Percentiles rank a stretch among this genome's conserved stretches.
Evolutionary conservation across 1,140 invertebrate species (phyloP).

Genomic region (Adelges cooleyi): DNA sequence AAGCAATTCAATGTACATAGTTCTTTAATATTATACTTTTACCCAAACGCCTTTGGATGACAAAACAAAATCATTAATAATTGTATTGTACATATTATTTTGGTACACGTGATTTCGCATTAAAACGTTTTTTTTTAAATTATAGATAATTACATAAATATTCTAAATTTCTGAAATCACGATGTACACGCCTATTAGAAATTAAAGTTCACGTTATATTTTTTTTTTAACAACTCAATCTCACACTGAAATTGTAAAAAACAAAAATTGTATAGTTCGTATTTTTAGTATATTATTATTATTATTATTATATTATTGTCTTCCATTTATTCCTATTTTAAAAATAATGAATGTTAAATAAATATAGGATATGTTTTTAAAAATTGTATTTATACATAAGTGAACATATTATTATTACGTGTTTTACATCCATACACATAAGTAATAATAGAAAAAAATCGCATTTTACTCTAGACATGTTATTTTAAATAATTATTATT

Average conservation of each 20-base stretch:
- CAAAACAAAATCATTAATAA: background rate
- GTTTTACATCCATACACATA: background rate
- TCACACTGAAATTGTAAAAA: background rate
- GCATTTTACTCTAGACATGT: conserved; percentile 24
- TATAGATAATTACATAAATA: background rate
- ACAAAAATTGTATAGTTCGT: conserved; percentile 10
- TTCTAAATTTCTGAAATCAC: conserved; percentile 21
- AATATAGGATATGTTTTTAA: conserved; percentile 27
- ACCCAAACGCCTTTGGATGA: background rate
- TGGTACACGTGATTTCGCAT: background rate
- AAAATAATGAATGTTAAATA: conserved; percentile 7
- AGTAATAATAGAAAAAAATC: background rate
- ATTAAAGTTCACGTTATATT: conserved; percentile 22
- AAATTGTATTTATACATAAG: conserved; percentile 12
- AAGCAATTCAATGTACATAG: conserved; percentile 17
- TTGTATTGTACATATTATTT: conserved; percentile 1
- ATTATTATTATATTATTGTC: conserved; percentile 23
- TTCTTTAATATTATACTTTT: background rate
- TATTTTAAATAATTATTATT: conserved; percentile 4
- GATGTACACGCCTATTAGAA: conserved; percentile 19
- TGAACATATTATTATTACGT: too few species aligned
- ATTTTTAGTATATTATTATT: conserved; percentile 25
- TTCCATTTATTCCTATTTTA: conserved; percentile 28
- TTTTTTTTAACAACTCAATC: conserved; percentile 20
- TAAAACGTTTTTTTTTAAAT: conserved; percentile 4